Evolutionary conservation across 2,888 invertebrate species (phyloP).

Genomic region (Rhamphomyia laevipes): DNA sequence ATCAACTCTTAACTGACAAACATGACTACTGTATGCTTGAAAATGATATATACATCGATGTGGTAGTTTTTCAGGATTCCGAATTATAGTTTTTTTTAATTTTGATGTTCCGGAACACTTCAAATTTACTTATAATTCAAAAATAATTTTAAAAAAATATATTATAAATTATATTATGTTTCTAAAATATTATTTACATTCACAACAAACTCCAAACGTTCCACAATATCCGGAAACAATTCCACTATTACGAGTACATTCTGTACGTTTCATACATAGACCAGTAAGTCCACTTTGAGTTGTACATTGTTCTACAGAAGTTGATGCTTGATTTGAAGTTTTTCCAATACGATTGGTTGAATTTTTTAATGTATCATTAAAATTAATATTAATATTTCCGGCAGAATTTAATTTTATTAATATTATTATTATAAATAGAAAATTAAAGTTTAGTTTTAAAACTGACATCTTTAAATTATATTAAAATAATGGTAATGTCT

Average conservation of each 20-base stretch:
- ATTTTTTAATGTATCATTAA: no score
- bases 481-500: no score
- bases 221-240: slow-evolving; percentile 29
- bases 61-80: slow-evolving; percentile 22
- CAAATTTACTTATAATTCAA: slow-evolving; percentile 24
- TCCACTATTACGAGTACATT: slow-evolving; percentile 30
- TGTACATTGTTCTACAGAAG: slow-evolving; percentile 22
- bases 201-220: slow-evolving; percentile 33
- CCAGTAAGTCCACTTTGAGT: slow-evolving; percentile 27
- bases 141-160: no score
- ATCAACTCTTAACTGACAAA: slow-evolving; percentile 33
- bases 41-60: slow-evolving; percentile 27
- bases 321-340: neutral
- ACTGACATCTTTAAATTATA: no score
- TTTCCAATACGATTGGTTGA: no score
- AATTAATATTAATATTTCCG: no score
- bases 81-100: slow-evolving; percentile 30
- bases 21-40: slow-evolving; percentile 26
- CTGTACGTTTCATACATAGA: slow-evolving; percentile 31
- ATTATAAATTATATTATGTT: neutral
- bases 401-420: no score
- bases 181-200: slow-evolving; percentile 23
- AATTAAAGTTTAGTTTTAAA: no score
- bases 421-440: no score
- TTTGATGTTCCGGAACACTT: slow-evolving; percentile 26